These are phyloP conservation scores for Andrena bucephala DNA, from an alignment of 2,888 invertebrate genomes.

Conservation along the genomic window DNA sequence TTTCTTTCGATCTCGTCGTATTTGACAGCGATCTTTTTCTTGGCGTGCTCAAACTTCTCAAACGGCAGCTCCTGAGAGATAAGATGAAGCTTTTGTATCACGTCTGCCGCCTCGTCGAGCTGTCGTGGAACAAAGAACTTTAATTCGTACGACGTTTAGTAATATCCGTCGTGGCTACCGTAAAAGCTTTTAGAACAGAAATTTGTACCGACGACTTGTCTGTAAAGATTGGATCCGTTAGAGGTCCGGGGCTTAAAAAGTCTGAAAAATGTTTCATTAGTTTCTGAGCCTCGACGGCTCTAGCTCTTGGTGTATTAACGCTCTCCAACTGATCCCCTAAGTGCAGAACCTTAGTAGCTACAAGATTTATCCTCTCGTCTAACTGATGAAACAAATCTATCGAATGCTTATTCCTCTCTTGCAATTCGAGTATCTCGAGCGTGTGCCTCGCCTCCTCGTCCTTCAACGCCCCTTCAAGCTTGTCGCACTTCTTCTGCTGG, in stretches of 20 bases:
- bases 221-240: constrained; percentile 94
- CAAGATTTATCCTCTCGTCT: constrained; percentile 98
- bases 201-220: constrained; percentile 90
- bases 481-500: constrained; percentile 94
- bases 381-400: constrained; percentile 95
- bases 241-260: constrained; percentile 94
- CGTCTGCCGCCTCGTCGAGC: constrained; percentile 98
- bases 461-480: constrained; percentile 91
- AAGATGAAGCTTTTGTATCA: constrained; percentile 97
- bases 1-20: constrained; percentile 95
- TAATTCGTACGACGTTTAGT: not conserved
- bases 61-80: constrained; percentile 97
- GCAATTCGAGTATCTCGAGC: constrained; percentile 92
- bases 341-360: constrained; percentile 98
- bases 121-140: constrained; percentile 78
- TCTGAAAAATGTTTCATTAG: constrained; percentile 96
- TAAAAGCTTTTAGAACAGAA: constrained; percentile 9
- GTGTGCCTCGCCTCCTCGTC: constrained; percentile 95
- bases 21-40: constrained; percentile 93
- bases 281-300: constrained; percentile 97
- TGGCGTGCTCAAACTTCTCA: constrained; percentile 94
- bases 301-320: constrained; percentile 96
- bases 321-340: constrained; percentile 99
- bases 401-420: constrained; percentile 94
- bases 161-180: not conserved